Evolutionary conservation across 2,113 vertebrate species (phyloP), one percentile per base, ranked within the genome.

Genomic region (Nesogale talazaci): DNA sequence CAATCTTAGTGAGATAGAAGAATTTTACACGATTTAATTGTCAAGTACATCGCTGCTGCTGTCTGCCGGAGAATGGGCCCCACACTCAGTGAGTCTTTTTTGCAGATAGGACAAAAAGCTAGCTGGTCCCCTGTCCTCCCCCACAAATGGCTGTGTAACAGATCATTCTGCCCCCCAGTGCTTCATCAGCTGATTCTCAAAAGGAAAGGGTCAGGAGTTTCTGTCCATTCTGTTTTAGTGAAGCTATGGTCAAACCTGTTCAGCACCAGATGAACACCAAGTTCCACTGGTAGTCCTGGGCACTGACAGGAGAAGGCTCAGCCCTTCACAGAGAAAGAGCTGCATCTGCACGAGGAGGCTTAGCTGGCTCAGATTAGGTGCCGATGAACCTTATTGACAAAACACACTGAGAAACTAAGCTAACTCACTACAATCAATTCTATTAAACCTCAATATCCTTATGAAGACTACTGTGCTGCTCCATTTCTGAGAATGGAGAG

Each of bases 371-470:
- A 87, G 23, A 57, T 89, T 3, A 17, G 12, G 83, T 86, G 76
- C 12, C 34, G 40, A 27, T 84, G 72, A 89, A 52, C 74, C 42
- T 40, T 63, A 86, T 89, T 63, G 88, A 81, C 36, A 82, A 95
- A 92, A 79, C 22, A 89, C 34, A 78, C 38, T 89, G 79, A 76
- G 79, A 87, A 89, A 89, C 87, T 84, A 93, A 77, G 34, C 25
- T 77, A 92, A 89, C 12, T 75, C 31, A 87, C 52, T 92, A 67
- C 29, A 14, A 14, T 29, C 81, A 87, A 92, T 89, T 61, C 27
- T 93, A 87, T 52, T 79, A 93, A 85, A 81, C 22, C 3, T 84
- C 69, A 70, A 91, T 92, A 70, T 75, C 83, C 83, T 81, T 70
- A 4, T 36, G 7, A 95, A 89, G 42, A 93, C 87, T 82, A 91